Conservation (phyloP, 2,113 vertebrate genomes). For the Pogona vitticeps region DNA sequence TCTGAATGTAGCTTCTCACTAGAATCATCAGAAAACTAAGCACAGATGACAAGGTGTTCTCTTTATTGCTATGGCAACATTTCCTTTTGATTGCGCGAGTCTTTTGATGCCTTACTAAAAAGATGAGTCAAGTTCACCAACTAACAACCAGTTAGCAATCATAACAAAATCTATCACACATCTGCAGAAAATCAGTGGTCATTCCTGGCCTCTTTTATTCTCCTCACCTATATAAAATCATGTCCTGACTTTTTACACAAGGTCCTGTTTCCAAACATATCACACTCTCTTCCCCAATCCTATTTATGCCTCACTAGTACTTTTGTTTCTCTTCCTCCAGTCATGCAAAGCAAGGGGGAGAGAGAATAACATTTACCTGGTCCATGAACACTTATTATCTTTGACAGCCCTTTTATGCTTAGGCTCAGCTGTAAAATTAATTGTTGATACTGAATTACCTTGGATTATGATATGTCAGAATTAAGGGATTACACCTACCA, state of each 20-base stretch:
- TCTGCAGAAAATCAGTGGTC: constrained; percentile 22
- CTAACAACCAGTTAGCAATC: constrained; percentile 40
- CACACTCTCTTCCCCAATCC: neutral
- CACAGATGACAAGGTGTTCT: neutral
- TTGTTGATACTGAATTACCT: neutral
- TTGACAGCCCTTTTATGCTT: constrained; percentile 8
- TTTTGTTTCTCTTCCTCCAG: neutral
- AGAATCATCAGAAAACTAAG: rapidly evolving
- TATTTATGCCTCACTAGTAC: neutral
- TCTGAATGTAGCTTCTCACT: neutral
- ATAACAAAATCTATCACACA: constrained; percentile 39
- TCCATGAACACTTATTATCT: neutral
- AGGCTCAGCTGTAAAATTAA: neutral
- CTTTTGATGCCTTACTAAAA: constrained; percentile 42
- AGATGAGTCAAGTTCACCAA: constrained; percentile 26
- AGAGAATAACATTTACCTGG: neutral
- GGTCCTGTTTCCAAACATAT: neutral
- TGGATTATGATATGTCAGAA: neutral
- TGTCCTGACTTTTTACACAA: constrained; percentile 14
- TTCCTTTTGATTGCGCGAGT: neutral
- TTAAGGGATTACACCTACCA: neutral
- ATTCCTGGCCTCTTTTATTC: constrained; percentile 17
- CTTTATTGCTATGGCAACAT: constrained; percentile 27
- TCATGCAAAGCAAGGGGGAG: neutral
- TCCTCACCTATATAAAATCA: constrained; percentile 6